A percentile compares a stretch with the other conserved stretches of the same genome.
These are phyloP conservation scores for Drosophila ustulata DNA, from an alignment of 2,888 invertebrate genomes.

Conservation along the genomic window DNA sequence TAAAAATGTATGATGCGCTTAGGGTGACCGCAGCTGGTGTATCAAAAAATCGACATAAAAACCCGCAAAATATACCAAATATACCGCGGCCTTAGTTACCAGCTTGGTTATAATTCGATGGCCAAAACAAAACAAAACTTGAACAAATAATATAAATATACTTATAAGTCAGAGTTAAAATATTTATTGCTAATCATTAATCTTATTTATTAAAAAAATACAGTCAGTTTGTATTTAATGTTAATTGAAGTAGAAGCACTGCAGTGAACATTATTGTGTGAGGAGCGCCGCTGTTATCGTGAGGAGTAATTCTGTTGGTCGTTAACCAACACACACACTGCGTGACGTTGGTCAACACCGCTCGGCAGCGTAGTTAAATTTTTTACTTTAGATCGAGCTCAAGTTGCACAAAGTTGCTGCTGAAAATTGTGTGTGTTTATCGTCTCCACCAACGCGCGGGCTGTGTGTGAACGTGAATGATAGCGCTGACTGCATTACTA, in stretches of 20 bases:
- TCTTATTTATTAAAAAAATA: too few species aligned
- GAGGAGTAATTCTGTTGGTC: constrained; percentile 7
- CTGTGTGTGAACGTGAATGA: constrained; percentile 80
- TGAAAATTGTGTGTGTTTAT: constrained; percentile 29
- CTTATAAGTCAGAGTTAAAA: too few species aligned
- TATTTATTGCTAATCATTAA: too few species aligned
- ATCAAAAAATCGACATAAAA: background rate
- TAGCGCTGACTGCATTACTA: constrained; percentile 84
- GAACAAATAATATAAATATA: too few species aligned
- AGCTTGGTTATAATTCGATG: background rate
- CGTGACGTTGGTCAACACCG: constrained; percentile 1
- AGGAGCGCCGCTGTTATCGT: background rate
- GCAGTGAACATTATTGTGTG: too few species aligned
- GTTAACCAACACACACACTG: background rate
- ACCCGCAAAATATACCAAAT: background rate
- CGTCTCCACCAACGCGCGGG: constrained; percentile 55
- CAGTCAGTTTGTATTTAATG: too few species aligned
- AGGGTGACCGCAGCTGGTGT: background rate
- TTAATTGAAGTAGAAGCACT: too few species aligned
- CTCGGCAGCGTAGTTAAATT: constrained; percentile 21
- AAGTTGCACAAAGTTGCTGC: constrained; percentile 45
- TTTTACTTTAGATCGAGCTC: constrained; percentile 26
- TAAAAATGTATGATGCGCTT: constrained; percentile 57
- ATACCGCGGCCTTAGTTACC: background rate
- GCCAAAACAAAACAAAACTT: too few species aligned